Percentiles rank a stretch among this genome's conserved stretches.
These are phyloP conservation scores for Emberiza fucata DNA, from an alignment of 2,113 vertebrate genomes.

Conservation along the genomic window DNA sequence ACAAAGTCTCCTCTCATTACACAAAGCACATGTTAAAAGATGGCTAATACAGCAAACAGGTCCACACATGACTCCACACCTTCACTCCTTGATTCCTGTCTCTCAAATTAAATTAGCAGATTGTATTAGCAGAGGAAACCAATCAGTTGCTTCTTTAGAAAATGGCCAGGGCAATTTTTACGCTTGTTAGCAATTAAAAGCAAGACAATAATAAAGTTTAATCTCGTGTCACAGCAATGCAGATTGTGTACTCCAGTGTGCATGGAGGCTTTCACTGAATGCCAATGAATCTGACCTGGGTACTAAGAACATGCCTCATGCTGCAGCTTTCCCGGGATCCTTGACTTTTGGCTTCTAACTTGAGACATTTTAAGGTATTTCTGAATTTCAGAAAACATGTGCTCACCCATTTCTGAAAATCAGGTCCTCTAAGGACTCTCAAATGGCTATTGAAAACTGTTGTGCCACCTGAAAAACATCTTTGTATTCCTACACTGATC, in stretches of 20 bases:
- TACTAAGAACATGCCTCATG: neutral
- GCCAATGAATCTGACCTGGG: neutral
- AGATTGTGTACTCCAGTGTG: neutral
- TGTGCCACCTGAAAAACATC: neutral
- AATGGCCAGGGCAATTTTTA: neutral
- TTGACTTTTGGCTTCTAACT: neutral
- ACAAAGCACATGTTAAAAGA: neutral
- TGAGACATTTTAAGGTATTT: neutral
- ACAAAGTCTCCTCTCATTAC: neutral
- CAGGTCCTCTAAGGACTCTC: neutral
- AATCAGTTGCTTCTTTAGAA: neutral
- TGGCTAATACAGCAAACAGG: neutral
- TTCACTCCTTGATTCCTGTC: neutral
- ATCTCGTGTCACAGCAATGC: neutral
- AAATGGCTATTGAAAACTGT: neutral
- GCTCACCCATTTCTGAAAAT: neutral
- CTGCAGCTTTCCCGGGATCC: neutral
- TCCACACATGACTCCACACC: neutral
- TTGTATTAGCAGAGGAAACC: neutral
- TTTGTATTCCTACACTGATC: neutral
- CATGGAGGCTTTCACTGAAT: neutral
- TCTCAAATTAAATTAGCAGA: neutral
- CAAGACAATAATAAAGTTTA: conserved; percentile 11
- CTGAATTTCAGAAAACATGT: neutral
- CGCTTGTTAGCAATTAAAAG: neutral